Evolutionary conservation across 2,888 invertebrate genomes (phyloP), one percentile per base, ranked within the genome.

Genomic region (Timema podura): DNA sequence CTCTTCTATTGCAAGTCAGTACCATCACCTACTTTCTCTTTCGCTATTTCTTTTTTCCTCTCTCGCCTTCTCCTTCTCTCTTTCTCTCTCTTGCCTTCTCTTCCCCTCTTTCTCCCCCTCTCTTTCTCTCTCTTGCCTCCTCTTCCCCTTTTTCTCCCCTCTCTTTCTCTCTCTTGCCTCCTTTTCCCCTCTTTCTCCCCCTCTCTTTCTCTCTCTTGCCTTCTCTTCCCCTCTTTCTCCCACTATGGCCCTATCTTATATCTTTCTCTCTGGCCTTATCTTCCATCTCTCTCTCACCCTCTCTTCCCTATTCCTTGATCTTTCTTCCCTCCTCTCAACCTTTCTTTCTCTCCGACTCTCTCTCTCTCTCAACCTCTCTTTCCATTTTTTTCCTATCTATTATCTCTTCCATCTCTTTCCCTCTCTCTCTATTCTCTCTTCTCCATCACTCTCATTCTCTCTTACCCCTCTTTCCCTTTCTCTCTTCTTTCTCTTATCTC

Each of bases 1-100:
- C 87, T 92, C 73, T 95, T 93, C 82, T 95, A 92, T 85, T 93
- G 94, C 91, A 94, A 95, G 95, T 95, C 83, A 89, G 93, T 79
- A 48, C 9, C 54, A 2, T 45, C 61, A 11, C 11, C 59, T 8
- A 5, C 59, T 15, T 57, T 13, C n/a, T 57, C 57, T 13, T 11
- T 8, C 15, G 30, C 13, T n/a, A 9, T 9, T 49, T 9, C 11
- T 11, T 11, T 49, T 11, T 11, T 7, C 10, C 59, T 6, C 59
- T 59, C 59, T 11, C 11, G 16, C 59, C 13, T 57, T 11, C 13
- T 57, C 57, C n/a, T 8, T 6, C n/a, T 15, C 6, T 16, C 49
- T 9, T 49, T 9, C 11, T 11, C 49, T 49, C 49, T 11, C 9
- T 11, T 9, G 49, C 49, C 49, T n/a, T 64, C 64, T 64, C 64